Evolutionary conservation across 2,797 vertebrate species (phyloP), one percentile per base, ranked within the genome.

Genomic region (Trachurus trachurus): DNA sequence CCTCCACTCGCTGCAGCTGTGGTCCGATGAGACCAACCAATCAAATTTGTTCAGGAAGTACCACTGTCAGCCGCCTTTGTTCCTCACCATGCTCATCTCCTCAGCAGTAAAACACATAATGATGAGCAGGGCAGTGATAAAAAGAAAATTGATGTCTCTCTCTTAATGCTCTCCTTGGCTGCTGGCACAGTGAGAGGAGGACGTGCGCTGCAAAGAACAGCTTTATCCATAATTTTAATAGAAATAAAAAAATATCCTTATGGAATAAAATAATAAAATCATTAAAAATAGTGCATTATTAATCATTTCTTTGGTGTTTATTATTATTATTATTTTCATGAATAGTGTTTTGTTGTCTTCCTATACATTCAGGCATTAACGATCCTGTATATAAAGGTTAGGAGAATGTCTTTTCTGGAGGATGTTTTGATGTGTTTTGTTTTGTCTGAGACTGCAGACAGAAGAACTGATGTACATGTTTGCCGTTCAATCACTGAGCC

Each of bases 21-120:
- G 88, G 91, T 88, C 93, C 81, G 90, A 92, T 56, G 79, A 81
- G 80, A 77, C 21, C 77, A 78, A 79, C 91, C 92, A 90, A 93
- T 94, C 89, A 82, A 47, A 87, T 86, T 34, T 9, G 76, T 84
- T 81, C 83, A 88, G 89, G 90, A 93, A 93, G 90, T 87, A 72
- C 83, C 78, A 63, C 79, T 78, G 87, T 88, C 82, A 50, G 83
- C 74, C 52, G 74, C 88, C 90, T 93, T 92, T 93, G 90, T 92
- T 90, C 89, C 83, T 71, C 67, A 5, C 67, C 78, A 44, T 1
- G 78, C 82, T 85, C 72, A 13, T 71, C 71, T 88, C 88, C 78
- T 82, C 78, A 71, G 88, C 89, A 87, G 76, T 87, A 87, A 92
- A 91, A 88, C 73, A 76, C 88, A 83, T 85, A 82, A 88, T 72